These are phyloP conservation scores for Charina bottae DNA, from an alignment of 2,113 vertebrate genomes.

Conservation along the genomic window DNA sequence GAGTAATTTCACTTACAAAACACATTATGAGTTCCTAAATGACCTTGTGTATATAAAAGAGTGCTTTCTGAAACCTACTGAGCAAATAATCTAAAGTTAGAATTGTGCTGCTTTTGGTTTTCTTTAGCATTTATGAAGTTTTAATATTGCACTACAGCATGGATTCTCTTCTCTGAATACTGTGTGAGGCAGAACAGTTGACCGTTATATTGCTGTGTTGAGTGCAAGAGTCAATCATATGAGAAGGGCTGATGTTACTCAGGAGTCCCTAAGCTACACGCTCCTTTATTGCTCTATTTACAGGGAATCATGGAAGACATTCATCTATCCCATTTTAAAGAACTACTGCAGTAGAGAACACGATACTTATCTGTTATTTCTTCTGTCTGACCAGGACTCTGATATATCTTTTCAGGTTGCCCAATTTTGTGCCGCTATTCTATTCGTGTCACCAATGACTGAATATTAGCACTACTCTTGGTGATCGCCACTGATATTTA, in stretches of 20 bases:
- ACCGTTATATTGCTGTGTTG: background rate
- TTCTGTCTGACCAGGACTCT: background rate
- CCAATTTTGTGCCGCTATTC: background rate
- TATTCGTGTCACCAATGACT: background rate
- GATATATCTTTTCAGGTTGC: background rate
- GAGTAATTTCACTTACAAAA: slow-evolving; percentile 11
- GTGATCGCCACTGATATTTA: background rate
- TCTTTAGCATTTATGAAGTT: background rate
- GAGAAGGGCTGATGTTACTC: background rate
- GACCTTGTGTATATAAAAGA: background rate
- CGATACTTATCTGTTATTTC: background rate
- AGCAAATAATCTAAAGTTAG: background rate
- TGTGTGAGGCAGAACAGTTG: background rate
- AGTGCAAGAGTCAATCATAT: background rate
- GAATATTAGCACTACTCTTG: background rate
- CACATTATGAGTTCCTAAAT: background rate
- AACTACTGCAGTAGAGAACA: background rate
- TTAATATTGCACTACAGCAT: background rate
- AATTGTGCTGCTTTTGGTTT: background rate
- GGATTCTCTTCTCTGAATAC: background rate
- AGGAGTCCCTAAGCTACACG: background rate
- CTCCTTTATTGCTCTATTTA: background rate
- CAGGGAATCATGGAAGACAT: background rate
- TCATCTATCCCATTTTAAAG: background rate
- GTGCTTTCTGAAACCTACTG: background rate